Conservation (phyloP, 2,113 vertebrate genomes). For the Campylomormyrus tamandua region DNA sequence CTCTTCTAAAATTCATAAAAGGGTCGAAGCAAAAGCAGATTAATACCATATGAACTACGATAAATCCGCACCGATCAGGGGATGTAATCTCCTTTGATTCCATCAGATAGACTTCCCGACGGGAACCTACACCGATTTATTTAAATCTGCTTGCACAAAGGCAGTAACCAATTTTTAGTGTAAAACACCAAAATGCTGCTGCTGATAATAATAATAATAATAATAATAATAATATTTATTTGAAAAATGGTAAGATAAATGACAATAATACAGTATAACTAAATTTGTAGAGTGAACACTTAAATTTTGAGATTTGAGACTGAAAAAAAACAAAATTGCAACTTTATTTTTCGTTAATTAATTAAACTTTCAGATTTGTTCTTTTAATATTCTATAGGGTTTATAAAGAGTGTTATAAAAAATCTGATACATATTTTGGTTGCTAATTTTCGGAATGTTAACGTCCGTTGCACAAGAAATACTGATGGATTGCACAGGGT, state of each 20-base stretch:
- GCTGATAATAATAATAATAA: background rate
- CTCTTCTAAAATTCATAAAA: conserved; percentile 51
- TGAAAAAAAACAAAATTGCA: background rate
- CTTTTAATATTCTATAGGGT: background rate
- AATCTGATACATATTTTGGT: background rate
- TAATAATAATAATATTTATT: background rate
- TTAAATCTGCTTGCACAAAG: conserved; percentile 24
- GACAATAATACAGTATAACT: background rate
- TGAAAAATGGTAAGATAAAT: background rate
- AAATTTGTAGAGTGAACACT: background rate
- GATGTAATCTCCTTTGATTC: conserved; percentile 74
- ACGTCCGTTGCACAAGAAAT: background rate
- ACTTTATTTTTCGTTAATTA: background rate
- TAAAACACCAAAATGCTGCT: background rate
- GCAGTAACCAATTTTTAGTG: background rate
- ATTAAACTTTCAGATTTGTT: background rate
- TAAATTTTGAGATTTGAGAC: background rate
- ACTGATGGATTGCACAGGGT: conserved; percentile 18
- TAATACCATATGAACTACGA: conserved; percentile 68
- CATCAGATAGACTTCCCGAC: conserved; percentile 60
- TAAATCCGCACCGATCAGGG: conserved; percentile 65
- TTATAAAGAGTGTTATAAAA: background rate
- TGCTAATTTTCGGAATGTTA: background rate
- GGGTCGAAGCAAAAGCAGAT: conserved; percentile 64
- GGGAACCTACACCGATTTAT: conserved; percentile 43